Evolutionary conservation across 2,797 vertebrate species (phyloP).

Genomic region (Poliocrania exsul): DNA sequence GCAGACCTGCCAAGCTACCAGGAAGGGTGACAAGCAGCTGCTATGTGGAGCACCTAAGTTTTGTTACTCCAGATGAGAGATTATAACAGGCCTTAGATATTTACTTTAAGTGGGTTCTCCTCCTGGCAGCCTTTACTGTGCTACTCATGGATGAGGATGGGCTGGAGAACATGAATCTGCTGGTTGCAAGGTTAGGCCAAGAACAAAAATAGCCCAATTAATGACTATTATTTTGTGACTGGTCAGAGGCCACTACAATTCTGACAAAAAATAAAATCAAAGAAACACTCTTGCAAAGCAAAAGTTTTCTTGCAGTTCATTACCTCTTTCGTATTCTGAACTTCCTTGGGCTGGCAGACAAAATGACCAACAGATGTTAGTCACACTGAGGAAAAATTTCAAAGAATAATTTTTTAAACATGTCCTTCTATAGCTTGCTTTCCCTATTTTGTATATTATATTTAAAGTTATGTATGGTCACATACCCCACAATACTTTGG

Average conservation of each 20-base stretch:
- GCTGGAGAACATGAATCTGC: background rate
- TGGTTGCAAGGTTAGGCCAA: background rate
- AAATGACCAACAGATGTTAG: conserved; percentile 64
- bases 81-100: background rate
- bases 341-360: background rate
- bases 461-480: background rate
- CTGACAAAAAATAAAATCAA: conserved; percentile 12
- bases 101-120: background rate
- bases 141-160: background rate
- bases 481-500: background rate
- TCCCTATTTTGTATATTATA: background rate
- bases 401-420: conserved; percentile 40
- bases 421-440: conserved; percentile 35
- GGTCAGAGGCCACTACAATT: background rate
- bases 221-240: background rate
- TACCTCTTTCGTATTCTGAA: conserved; percentile 53
- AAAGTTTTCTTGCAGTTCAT: conserved; percentile 56
- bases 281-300: conserved; percentile 22
- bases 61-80: conserved; percentile 13
- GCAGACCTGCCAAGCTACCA: conserved; percentile 17
- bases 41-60: conserved; percentile 37
- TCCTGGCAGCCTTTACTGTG: background rate
- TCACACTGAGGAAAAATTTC: conserved; percentile 2
- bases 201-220: background rate
- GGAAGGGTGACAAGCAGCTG: conserved; percentile 27